Base-by-base conservation (phyloP, 2,888 invertebrate genomes). In the Hyalella azteca region DNA sequence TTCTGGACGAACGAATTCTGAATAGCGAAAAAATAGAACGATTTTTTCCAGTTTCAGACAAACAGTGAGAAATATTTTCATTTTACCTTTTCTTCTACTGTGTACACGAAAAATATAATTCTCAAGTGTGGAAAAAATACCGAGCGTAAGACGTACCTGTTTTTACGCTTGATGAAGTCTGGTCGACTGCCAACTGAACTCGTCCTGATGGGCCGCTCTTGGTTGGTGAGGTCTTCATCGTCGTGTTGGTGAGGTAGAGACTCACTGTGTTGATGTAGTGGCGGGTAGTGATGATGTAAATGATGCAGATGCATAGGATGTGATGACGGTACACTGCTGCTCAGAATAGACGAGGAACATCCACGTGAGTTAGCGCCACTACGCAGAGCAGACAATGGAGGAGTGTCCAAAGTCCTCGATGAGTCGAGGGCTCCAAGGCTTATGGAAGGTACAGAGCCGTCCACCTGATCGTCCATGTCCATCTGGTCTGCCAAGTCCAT, bases 101-200 rank as follows among this genome's bases (percentile, higher is more conserved):
- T n/a, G n/a, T n/a, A n/a, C n/a, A n/a, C n/a, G n/a, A n/a, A n/a
- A n/a, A n/a, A n/a, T n/a, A n/a, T n/a, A n/a, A n/a, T n/a, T n/a
- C n/a, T n/a, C n/a, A n/a, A n/a, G n/a, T n/a, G n/a, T n/a, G n/a
- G n/a, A n/a, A n/a, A n/a, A n/a, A n/a, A n/a, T n/a, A n/a, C n/a
- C n/a, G n/a, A n/a, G n/a, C n/a, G n/a, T n/a, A n/a, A n/a, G n/a
- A 36, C 83, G 73, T 82, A 88, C 88, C 88, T 88, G 85, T 88
- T 89, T 73, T 81, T 84, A 50, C 84, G 81, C 49, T 80, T 79
- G 76, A 76, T 78, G 54, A 79, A 90, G 85, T 93, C 93, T 2
- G 93, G 93, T 85, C 93, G 91, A 79, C 94, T 95, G 32, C 95
- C 95, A 84, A 95, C 93, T 39, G 95, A 95, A 89, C 95, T 95